phyloP scores from a whole-genome alignment of 2,888 invertebrate species.

The Pediacus dermestoides region DNA sequence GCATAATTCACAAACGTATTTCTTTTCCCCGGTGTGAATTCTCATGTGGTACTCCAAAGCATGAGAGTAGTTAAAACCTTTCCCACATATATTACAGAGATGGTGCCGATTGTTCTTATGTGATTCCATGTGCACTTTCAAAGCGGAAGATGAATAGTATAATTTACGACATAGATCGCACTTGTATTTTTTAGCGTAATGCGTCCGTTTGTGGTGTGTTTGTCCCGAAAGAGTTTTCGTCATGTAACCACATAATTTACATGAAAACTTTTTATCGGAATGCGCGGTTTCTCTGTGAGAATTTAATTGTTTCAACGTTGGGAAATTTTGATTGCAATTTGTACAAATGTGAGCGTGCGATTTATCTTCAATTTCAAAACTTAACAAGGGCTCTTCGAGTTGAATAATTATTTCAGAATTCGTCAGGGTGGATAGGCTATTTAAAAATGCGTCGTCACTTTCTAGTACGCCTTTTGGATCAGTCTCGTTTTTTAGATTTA shows the following conservation, averaged over 20 bases:
- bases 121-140: constrained; percentile 73
- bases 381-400: too few relatives aligned
- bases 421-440: too few relatives aligned
- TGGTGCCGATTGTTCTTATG: constrained; percentile 73
- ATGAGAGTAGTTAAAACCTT: constrained; percentile 79
- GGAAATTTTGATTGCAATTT: constrained; percentile 22
- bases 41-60: constrained; percentile 36
- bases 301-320: constrained; percentile 13
- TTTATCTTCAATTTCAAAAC: too few relatives aligned
- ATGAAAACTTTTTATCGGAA: constrained; percentile 22
- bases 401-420: too few relatives aligned
- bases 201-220: constrained; percentile 39
- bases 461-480: too few relatives aligned
- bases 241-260: constrained; percentile 32
- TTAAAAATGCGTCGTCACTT: too few relatives aligned
- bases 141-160: constrained; percentile 65
- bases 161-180: constrained; percentile 66
- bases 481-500: too few relatives aligned
- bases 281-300: constrained; percentile 23
- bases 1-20: constrained; percentile 34
- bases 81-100: constrained; percentile 75
- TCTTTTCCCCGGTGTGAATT: constrained; percentile 35
- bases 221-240: constrained; percentile 27
- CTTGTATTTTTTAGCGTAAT: constrained; percentile 52
- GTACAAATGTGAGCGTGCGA: too few relatives aligned